Conservation (phyloP, 2,888 invertebrate species). For the Callinectes sapidus region DNA sequence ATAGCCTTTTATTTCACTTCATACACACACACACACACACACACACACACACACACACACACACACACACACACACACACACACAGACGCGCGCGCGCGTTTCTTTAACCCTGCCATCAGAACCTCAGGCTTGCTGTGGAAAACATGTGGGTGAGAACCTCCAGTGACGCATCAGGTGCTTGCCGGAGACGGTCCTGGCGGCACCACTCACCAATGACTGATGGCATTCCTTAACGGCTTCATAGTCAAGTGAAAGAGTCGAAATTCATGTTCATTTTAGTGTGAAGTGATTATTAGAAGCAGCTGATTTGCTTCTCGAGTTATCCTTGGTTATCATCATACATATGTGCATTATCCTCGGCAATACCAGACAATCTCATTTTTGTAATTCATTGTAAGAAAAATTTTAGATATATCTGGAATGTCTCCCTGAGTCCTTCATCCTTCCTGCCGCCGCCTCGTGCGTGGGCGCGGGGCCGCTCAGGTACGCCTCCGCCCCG, state of each 20-base stretch:
- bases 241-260: not conserved
- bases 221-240: not conserved
- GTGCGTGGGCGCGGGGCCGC: not conserved
- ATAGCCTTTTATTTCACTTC: not conserved
- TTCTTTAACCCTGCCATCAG: not conserved
- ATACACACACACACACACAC: conserved; percentile 40
- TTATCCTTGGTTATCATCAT: conserved; percentile 21
- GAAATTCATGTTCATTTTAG: not conserved
- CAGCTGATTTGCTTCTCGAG: conserved; percentile 44
- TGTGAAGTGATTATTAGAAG: conserved; percentile 31
- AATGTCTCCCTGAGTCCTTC: not conserved
- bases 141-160: not conserved
- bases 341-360: conserved; percentile 36
- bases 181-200: not conserved
- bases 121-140: not conserved
- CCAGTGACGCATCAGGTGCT: not conserved
- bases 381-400: conserved; percentile 41
- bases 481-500: not conserved
- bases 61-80: conserved; percentile 41
- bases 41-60: conserved; percentile 39
- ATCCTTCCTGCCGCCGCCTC: not conserved
- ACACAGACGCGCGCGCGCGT: conserved; percentile 18
- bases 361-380: conserved; percentile 61
- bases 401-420: not conserved
- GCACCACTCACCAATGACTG: not conserved